These are phyloP conservation scores for Caretta caretta DNA, from an alignment of 2,113 vertebrate species.

Conservation along the genomic window DNA sequence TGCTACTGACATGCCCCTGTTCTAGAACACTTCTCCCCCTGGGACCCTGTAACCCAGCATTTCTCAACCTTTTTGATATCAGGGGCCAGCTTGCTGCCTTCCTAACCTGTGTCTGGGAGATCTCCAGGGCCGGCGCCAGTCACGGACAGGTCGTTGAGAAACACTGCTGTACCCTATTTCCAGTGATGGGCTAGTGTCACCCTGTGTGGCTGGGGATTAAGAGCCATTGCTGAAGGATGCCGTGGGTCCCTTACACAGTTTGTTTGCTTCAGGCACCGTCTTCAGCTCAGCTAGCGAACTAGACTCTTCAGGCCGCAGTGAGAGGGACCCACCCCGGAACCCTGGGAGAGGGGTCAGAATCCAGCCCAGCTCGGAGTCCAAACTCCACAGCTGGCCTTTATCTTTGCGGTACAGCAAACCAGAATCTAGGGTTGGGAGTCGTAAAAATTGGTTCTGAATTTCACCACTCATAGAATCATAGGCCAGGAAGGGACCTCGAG, in stretches of 20 bases:
- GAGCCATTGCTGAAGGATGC: background rate
- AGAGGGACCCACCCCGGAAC: slow-evolving; percentile 5
- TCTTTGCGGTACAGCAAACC: background rate
- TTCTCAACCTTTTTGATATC: too few species aligned
- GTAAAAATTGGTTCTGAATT: background rate
- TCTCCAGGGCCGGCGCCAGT: too few species aligned
- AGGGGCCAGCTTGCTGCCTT: too few species aligned
- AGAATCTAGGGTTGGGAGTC: background rate
- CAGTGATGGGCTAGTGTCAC: background rate
- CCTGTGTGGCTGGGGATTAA: background rate
- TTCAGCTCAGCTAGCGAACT: background rate
- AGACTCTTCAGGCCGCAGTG: slow-evolving; percentile 19
- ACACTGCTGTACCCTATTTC: too few species aligned
- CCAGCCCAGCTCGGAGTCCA: slow-evolving; percentile 14
- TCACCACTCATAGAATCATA: background rate
- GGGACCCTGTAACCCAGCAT: background rate
- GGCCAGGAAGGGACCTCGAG: too few species aligned
- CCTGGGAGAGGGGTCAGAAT: background rate
- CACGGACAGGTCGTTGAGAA: too few species aligned
- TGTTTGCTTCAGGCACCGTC: background rate
- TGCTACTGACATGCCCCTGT: background rate
- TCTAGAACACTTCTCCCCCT: background rate
- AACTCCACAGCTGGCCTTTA: background rate
- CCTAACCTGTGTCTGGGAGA: too few species aligned
- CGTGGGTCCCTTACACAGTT: background rate